Conservation (phyloP, 1,140 invertebrate genomes). For the Lethrus apterus region DNA sequence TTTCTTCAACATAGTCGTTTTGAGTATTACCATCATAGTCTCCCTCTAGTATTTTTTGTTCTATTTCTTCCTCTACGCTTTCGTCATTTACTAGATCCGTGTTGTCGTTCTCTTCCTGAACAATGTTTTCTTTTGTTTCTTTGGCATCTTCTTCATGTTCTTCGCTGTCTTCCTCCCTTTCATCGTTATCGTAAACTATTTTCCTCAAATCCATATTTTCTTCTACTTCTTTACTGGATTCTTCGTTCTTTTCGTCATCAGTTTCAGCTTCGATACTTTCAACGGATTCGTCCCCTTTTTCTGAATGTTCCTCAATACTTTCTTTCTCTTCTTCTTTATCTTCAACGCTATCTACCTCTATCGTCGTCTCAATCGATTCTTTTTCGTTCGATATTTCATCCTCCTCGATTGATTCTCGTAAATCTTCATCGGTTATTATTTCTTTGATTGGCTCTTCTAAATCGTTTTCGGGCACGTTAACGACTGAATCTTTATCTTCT, state of each 20-base stretch:
- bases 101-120: conserved; percentile 22
- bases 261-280: conserved; percentile 31
- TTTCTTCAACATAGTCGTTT: conserved; percentile 37
- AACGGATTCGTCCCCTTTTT: conserved; percentile 16
- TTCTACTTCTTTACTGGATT: no score
- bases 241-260: conserved; percentile 18
- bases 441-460: not conserved
- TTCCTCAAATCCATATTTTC: no score
- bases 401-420: conserved; percentile 26
- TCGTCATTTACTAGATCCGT: conserved; percentile 19
- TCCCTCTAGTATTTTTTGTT: no score
- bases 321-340: conserved; percentile 15
- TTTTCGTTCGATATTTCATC: no score
- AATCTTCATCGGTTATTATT: conserved; percentile 1
- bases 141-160: conserved; percentile 33
- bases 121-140: conserved; percentile 34
- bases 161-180: conserved; percentile 33
- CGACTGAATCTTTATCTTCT: no score
- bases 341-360: conserved; percentile 9
- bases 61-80: not conserved
- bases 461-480: no score
- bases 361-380: not conserved
- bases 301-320: conserved; percentile 9
- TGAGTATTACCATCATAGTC: conserved; percentile 37
- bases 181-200: conserved; percentile 23